These are phyloP conservation scores for Hippocampus zosterae DNA, from an alignment of 2,113 vertebrate genomes.

Conservation along the genomic window DNA sequence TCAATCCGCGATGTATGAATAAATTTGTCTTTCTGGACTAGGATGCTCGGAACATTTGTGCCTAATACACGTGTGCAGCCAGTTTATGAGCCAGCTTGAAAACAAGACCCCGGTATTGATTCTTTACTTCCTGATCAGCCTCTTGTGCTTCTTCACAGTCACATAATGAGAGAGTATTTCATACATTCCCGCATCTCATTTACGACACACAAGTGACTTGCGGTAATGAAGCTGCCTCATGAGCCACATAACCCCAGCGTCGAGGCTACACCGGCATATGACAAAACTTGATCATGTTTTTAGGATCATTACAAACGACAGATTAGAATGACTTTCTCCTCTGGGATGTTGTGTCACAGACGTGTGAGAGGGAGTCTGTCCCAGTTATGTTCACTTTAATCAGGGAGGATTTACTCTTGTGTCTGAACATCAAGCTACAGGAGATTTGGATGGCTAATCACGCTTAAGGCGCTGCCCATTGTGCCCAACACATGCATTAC, in stretches of 20 bases:
- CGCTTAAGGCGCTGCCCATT: conserved; percentile 13
- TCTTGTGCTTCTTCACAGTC: conserved; percentile 5
- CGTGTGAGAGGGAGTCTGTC: conserved; percentile 44
- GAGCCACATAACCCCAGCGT: not conserved
- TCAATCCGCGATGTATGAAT: no score
- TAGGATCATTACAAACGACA: not conserved
- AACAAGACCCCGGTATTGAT: not conserved
- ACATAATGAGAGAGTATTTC: conserved; percentile 8
- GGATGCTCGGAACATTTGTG: not conserved
- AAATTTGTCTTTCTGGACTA: not conserved
- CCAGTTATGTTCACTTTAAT: conserved; percentile 72
- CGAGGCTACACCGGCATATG: not conserved
- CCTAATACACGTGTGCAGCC: not conserved
- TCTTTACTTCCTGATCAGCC: conserved; percentile 1
- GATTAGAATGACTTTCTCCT: not conserved
- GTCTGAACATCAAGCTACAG: conserved; percentile 56
- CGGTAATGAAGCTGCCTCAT: not conserved
- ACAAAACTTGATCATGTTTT: not conserved
- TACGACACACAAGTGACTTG: conserved; percentile 9
- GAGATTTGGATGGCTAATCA: conserved; percentile 50
- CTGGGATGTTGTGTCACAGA: conserved; percentile 11
- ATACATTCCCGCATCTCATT: conserved; percentile 16
- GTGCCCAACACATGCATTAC: conserved; percentile 20
- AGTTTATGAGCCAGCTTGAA: not conserved
- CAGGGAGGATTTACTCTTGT: conserved; percentile 58